These are phyloP conservation scores for Hyphantria cunea DNA, from an alignment of 1,140 invertebrate species.

Conservation along the genomic window DNA sequence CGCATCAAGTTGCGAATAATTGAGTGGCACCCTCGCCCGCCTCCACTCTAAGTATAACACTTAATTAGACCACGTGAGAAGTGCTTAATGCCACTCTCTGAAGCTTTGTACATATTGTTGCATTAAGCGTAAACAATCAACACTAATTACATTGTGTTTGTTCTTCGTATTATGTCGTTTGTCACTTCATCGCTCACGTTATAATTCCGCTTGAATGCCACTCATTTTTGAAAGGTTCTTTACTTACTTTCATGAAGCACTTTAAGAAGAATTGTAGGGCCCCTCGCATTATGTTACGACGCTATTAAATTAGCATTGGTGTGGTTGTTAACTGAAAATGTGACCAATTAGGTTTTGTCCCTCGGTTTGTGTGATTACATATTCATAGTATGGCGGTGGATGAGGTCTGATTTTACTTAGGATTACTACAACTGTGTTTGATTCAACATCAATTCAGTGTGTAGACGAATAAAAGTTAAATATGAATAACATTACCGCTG, in stretches of 20 bases:
- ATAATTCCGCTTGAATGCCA: constrained; percentile 11
- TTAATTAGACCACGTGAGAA: constrained; percentile 75
- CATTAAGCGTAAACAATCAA: constrained; percentile 49
- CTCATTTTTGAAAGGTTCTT: constrained; percentile 8
- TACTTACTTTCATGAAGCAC: constrained; percentile 5
- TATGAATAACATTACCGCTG: no score
- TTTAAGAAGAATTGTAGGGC: constrained; percentile 6
- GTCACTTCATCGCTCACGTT: constrained; percentile 11
- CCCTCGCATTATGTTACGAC: neutral
- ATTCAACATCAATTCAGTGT: no score
- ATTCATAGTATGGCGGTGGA: neutral
- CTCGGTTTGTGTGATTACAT: constrained; percentile 10
- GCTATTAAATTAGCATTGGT: constrained; percentile 21
- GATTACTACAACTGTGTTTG: no score
- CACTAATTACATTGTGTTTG: constrained; percentile 31
- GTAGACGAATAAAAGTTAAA: no score
- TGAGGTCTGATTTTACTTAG: neutral
- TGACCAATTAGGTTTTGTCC: constrained; percentile 14
- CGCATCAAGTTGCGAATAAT: constrained; percentile 75
- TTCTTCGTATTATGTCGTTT: constrained; percentile 12
- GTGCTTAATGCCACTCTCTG: constrained; percentile 50
- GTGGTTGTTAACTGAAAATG: constrained; percentile 4
- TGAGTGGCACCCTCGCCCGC: constrained; percentile 60
- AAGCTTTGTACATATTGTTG: constrained; percentile 53
- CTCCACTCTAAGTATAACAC: constrained; percentile 61